Percentiles rank a stretch among this genome's conserved stretches.
phyloP scores from a whole-genome alignment of 2,113 vertebrate genomes.

The Hyaena hyaena region DNA sequence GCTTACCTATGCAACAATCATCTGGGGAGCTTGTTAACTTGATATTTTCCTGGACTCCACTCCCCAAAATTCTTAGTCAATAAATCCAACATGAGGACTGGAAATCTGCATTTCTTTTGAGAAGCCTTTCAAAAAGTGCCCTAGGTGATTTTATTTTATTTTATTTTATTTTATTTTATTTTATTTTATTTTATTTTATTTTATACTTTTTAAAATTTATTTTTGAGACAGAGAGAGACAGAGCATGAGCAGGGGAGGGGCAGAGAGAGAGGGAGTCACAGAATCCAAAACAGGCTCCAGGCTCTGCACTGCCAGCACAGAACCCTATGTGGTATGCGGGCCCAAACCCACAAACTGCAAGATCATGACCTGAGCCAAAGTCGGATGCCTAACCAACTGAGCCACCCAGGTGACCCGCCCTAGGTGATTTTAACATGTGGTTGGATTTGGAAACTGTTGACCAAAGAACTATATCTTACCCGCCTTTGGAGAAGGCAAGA shows the following conservation, averaged over 20 bases:
- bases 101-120: neutral
- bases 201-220: no score
- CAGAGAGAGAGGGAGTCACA: no score
- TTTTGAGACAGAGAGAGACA: no score
- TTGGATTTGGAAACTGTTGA: neutral
- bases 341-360: no score
- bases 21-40: neutral
- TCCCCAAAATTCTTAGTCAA: neutral
- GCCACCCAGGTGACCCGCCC: neutral
- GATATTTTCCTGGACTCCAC: neutral
- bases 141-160: neutral
- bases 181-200: no score
- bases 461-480: neutral
- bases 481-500: neutral
- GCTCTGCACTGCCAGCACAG: no score
- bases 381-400: no score
- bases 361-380: no score
- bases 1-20: neutral
- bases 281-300: no score
- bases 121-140: neutral
- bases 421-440: neutral
- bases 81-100: neutral
- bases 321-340: no score
- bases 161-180: no score
- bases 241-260: no score